A percentile compares a stretch with the other conserved stretches of the same genome.
phyloP scores from a whole-genome alignment of 2,888 invertebrate species.

The Ennomos quercinarius region DNA sequence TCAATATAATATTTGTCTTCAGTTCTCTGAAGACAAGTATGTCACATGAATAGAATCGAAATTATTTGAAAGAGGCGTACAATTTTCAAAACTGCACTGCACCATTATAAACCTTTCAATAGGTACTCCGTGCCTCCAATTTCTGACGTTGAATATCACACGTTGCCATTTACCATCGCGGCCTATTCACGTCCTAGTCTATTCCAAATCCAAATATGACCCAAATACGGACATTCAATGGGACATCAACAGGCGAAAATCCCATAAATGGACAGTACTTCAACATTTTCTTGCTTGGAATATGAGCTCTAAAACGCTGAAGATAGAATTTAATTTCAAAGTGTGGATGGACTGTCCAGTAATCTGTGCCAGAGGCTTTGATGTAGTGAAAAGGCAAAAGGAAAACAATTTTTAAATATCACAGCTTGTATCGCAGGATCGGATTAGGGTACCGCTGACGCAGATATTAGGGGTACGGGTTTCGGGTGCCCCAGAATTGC shows the following conservation, averaged over 20 bases:
- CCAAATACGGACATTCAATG: slow-evolving; percentile 49
- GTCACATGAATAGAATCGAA: neutral
- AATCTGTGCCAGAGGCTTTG: slow-evolving; percentile 9
- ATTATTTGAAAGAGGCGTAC: slow-evolving; percentile 4
- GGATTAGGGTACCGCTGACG: slow-evolving; percentile 36
- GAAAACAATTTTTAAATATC: slow-evolving; percentile 40
- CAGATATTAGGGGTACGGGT: slow-evolving; percentile 25
- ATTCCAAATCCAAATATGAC: slow-evolving; percentile 60
- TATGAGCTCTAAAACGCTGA: slow-evolving; percentile 2
- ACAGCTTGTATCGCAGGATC: slow-evolving; percentile 27
- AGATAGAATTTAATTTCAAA: slow-evolving; percentile 16
- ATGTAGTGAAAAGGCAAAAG: slow-evolving; percentile 26
- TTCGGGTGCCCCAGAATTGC: slow-evolving; percentile 28
- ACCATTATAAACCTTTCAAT: slow-evolving; percentile 21
- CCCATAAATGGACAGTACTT: slow-evolving; percentile 40
- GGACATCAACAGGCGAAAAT: slow-evolving; percentile 43
- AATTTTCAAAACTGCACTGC: slow-evolving; percentile 4
- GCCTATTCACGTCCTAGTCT: slow-evolving; percentile 51
- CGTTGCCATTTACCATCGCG: slow-evolving; percentile 38
- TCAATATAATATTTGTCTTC: too few species aligned
- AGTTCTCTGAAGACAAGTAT: too few species aligned
- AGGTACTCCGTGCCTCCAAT: slow-evolving; percentile 27
- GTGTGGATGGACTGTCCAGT: slow-evolving; percentile 7
- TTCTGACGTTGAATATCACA: slow-evolving; percentile 30
- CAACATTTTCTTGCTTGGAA: slow-evolving; percentile 21